Evolutionary conservation across 2,797 vertebrate genomes (phyloP), one percentile per base, ranked within the genome.

Genomic region (Pangasius mekongensis): DNA sequence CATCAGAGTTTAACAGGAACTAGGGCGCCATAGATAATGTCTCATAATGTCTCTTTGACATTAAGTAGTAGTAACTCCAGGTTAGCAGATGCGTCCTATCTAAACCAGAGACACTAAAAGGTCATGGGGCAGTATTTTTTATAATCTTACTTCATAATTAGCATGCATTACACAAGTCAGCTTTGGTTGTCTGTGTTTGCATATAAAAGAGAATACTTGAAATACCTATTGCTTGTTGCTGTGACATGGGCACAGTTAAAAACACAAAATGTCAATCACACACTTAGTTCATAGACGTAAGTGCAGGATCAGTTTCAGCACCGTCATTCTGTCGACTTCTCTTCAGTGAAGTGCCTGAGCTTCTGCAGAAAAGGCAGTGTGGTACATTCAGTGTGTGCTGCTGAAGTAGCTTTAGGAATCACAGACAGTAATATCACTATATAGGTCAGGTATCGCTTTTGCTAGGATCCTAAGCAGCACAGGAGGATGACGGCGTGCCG

Each of bases 391-490:
- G 27, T 73, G 74, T 56, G 14, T 20, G 6, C 2, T 71, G 33
- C 64, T 39, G 22, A 39, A 54, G 67, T 36, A 58, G 30, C 33
- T 81, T 71, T 24, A n/a, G 20, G 67, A 78, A 52, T 22, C 11
- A 2, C 66, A 36, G 64, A 14, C 52, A 47, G 9, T 43, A n/a
- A 27, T 83, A 36, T 60, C 5, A 16, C 2, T 47, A 27, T 85
- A 62, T 73, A 73, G 64, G 77, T 73, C 84, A 47, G 76, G 39
- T 73, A 47, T 30, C 16, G 18, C 83, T 39, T 84, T 20, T 60
- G 74, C 27, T 71, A 10, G 39, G 43, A 62, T 80, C 60, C 24
- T 83, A 49, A 64, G 27, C 39, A 49, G 58, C 16, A 18, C 24
- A 43, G 52, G 78, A 24, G 16, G 71, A 77, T 69, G 56, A 66